Percentiles rank a stretch among this genome's conserved stretches.
Evolutionary conservation across 2,113 vertebrate species (phyloP).

Genomic region (Toxotes jaculatrix): DNA sequence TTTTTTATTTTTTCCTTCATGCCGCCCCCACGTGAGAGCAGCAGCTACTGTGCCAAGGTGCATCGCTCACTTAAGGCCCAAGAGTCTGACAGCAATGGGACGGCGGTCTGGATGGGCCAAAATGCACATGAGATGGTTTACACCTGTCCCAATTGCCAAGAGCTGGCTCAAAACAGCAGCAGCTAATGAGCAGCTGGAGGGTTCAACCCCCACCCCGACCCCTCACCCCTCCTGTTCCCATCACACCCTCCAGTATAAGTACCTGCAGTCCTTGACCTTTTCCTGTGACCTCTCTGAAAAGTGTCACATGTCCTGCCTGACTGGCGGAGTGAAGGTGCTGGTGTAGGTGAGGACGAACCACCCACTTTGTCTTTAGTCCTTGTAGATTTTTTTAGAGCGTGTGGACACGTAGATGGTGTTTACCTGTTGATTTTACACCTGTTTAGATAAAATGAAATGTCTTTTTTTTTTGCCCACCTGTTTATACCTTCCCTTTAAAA

Average conservation of each 20-base stretch:
- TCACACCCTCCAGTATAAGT: constrained; percentile 47
- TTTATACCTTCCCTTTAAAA: too few species aligned
- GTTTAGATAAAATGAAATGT: neutral
- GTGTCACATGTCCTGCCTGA: constrained; percentile 71
- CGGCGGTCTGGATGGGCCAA: constrained; percentile 75
- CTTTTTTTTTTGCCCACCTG: too few species aligned
- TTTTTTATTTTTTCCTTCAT: constrained; percentile 32
- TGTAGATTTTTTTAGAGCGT: constrained; percentile 16
- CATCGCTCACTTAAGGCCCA: constrained; percentile 78
- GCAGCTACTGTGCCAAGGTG: constrained; percentile 79
- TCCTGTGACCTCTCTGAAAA: constrained; percentile 42
- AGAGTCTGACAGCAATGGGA: constrained; percentile 75
- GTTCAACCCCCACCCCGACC: neutral
- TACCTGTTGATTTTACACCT: neutral
- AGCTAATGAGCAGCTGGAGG: constrained; percentile 65
- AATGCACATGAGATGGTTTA: constrained; percentile 81
- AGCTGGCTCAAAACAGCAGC: constrained; percentile 70
- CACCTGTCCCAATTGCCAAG: constrained; percentile 84
- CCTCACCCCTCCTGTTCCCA: constrained; percentile 21
- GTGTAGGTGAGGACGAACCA: constrained; percentile 74
- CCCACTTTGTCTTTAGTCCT: neutral
- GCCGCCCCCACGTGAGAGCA: constrained; percentile 62
- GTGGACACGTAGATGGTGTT: neutral
- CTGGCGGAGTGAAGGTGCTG: constrained; percentile 61
- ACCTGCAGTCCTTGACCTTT: constrained; percentile 50